Evolutionary conservation across 2,113 vertebrate genomes (phyloP).

Genomic region (Plecotus auritus): DNA sequence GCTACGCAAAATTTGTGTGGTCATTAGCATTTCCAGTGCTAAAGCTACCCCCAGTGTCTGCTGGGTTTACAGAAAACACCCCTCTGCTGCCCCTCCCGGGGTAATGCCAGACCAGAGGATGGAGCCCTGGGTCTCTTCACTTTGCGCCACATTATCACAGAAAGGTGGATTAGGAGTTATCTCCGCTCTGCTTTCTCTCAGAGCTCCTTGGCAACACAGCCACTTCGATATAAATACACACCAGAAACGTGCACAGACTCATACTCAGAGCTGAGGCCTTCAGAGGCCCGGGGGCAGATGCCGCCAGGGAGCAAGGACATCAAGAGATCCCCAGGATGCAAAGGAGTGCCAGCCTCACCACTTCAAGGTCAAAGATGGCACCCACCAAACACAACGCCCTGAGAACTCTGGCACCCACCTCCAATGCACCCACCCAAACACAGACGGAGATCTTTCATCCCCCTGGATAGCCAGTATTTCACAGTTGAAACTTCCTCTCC

Average conservation of each 20-base stretch:
- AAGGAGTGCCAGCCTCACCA: not conserved
- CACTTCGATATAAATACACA: constrained; percentile 87
- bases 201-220: constrained; percentile 85
- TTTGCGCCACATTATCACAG: constrained; percentile 88
- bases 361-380: constrained; percentile 50
- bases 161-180: constrained; percentile 91
- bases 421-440: too few relatives aligned
- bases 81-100: not conserved
- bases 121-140: constrained; percentile 87
- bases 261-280: constrained; percentile 59
- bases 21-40: not conserved
- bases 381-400: not conserved
- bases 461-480: not conserved
- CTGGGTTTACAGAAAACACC: constrained; percentile 67
- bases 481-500: not conserved
- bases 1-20: not conserved
- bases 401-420: constrained; percentile 3
- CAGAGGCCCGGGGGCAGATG: constrained; percentile 42
- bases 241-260: constrained; percentile 70
- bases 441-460: not conserved
- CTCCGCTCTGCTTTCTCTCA: constrained; percentile 89
- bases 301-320: not conserved
- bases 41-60: constrained; percentile 42
- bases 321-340: not conserved
- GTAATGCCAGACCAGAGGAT: constrained; percentile 62